Evolutionary conservation across 2,888 invertebrate species (phyloP), one percentile per base, ranked within the genome.

Genomic region (Allacma fusca): DNA sequence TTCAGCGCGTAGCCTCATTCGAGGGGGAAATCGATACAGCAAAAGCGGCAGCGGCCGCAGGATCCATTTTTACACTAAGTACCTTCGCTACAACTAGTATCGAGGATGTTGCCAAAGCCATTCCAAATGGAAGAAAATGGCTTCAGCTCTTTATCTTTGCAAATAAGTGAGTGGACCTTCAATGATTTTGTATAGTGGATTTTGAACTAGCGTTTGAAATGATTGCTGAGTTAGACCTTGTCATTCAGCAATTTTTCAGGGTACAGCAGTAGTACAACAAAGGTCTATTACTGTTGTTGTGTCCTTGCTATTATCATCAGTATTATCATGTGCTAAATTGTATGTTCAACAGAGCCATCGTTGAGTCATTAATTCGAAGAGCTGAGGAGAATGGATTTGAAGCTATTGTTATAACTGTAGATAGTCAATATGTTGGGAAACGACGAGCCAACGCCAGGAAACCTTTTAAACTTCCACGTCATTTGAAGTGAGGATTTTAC

Each of bases 121-220:
- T 93, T 0, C 94, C 95, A 0, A 86, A 90, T n/a, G 91, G 91
- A 0, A 88, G 91, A 23, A 94, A 94, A 86, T 97, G 96, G 95
- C 94, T 96, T 86, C 96, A 98, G 87, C 89, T 98, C 0, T 97
- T 97, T 86, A 92, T 97, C 83, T 95, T 94, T 86, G 92, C 90
- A 79, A 92, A 96, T 86, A 91, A 93, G 92, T 92, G 86, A 75
- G 76, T 78, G 81, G 65, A 21, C n/a, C 34, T 21, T 40, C 50
- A 62, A 13, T 24, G 44, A 74, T 69, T 69, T 76, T n/a, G n/a
- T n/a, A n/a, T n/a, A n/a, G n/a, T n/a, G n/a, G n/a, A n/a, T n/a
- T n/a, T n/a, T n/a, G n/a, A n/a, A n/a, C n/a, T n/a, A n/a, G n/a
- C n/a, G n/a, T n/a, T n/a, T n/a, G 24, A 21, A 50, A 9, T 44